Evolutionary conservation across 2,888 invertebrate species (phyloP), one percentile per base, ranked within the genome.

Genomic region (Nycteola revayana): DNA sequence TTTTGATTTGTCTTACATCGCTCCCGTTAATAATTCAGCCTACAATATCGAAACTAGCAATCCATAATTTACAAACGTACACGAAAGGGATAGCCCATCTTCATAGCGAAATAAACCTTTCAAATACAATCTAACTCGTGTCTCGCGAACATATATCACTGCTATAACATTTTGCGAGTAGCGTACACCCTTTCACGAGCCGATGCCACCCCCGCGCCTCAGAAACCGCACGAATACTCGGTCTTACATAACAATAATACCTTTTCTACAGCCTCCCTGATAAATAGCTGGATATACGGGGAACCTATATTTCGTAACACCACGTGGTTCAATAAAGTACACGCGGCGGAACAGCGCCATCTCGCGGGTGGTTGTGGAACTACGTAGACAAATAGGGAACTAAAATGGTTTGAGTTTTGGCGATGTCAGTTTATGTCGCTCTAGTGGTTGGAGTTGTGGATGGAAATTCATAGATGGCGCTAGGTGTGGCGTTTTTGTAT

Each of bases 211-310:
- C 70, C 70, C 66, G 56, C 69, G 64, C 70, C 74, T 76, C 69
- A 53, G 70, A 80, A 82, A 84, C 85, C 85, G 65, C 86, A 83
- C 77, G 78, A 79, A 81, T 75, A 75, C 74, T 69, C 72, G 62
- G 75, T 79, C 80, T 85, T 85, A 87, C 85, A 85, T 85, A 86
- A 87, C 85, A 85, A 84, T 84, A 79, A 83, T 84, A 76, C 78
- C 71, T 78, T 52, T 52, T 54, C 56, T 62, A 62, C 61, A 60
- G 60, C 62, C 60, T 60, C 49, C 44, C 42, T 54, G 58, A 61
- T 58, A 64, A 64, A 66, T 66, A 57, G 54, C 44, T 51, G 45
- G 40, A 36, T 53, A 37, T 51, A 49, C 34, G 24, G 23, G 32
- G 21, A 47, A 51, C 36, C 42, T 51, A 58, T 50, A 50, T 48